phyloP scores from a whole-genome alignment of 2,797 vertebrate species.

The Danio kyathit region DNA sequence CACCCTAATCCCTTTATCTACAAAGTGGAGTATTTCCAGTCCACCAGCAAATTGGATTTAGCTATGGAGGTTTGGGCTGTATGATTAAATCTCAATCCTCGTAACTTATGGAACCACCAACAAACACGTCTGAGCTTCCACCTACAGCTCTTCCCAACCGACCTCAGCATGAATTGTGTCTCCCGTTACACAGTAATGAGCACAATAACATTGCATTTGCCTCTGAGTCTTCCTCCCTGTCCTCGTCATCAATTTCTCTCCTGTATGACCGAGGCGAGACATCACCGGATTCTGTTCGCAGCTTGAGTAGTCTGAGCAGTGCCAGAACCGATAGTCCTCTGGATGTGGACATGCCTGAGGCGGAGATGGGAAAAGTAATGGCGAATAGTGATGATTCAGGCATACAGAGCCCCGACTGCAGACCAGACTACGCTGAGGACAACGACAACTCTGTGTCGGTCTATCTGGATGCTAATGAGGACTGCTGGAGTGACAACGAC shows the following conservation, averaged over 20 bases:
- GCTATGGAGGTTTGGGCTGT: background rate
- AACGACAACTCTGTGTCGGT: constrained; percentile 72
- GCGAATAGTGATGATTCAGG: constrained; percentile 52
- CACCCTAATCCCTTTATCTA: background rate
- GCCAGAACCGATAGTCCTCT: constrained; percentile 64
- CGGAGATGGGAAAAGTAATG: constrained; percentile 52
- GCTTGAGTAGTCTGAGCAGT: constrained; percentile 65
- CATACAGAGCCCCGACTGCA: constrained; percentile 54
- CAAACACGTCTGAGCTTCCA: constrained; percentile 68
- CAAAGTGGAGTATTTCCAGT: constrained; percentile 9
- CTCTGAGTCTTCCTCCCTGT: constrained; percentile 65
- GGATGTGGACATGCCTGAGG: constrained; percentile 75
- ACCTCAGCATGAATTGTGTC: constrained; percentile 68
- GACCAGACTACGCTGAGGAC: constrained; percentile 59
- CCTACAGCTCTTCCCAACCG: constrained; percentile 17
- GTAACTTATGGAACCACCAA: constrained; percentile 13
- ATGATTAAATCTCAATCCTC: constrained; percentile 11
- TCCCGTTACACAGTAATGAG: constrained; percentile 75
- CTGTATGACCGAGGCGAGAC: constrained; percentile 62
- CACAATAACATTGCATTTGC: constrained; percentile 78
- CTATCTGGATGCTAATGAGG: constrained; percentile 73
- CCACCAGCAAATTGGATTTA: background rate
- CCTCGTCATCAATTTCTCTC: constrained; percentile 65
- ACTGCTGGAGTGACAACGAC: constrained; percentile 53
- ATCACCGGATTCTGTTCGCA: constrained; percentile 68